Percentiles rank a stretch among this genome's conserved stretches.
Conservation (phyloP, 2,888 invertebrate species). For the Macrophya alboannulata region DNA sequence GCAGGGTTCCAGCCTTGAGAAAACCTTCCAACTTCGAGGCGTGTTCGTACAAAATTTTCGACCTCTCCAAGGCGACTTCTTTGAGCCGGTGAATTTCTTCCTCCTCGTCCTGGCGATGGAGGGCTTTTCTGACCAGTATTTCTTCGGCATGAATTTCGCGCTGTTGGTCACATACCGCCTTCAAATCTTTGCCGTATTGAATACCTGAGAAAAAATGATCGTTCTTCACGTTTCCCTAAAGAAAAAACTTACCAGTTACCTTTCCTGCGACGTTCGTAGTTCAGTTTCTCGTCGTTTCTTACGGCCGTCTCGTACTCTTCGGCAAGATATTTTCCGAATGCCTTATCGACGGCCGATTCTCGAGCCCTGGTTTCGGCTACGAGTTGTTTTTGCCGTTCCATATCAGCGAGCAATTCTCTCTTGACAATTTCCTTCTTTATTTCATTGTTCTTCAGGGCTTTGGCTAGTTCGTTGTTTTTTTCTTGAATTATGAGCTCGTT, state of each 20-base stretch:
- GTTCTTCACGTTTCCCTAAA: neutral
- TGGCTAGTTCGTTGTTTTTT: constrained; percentile 57
- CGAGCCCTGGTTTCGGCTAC: constrained; percentile 62
- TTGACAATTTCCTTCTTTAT: constrained; percentile 52
- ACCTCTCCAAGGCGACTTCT: constrained; percentile 59
- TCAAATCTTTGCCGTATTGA: constrained; percentile 58
- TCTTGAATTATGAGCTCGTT: constrained; percentile 63
- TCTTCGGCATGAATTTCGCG: constrained; percentile 55
- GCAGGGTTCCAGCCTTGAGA: constrained; percentile 49
- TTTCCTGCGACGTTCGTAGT: constrained; percentile 57
- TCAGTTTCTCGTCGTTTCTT: constrained; percentile 56
- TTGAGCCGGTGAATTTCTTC: constrained; percentile 48
- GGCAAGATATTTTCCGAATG: constrained; percentile 63
- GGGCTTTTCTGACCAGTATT: constrained; percentile 56
- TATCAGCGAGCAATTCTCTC: constrained; percentile 62
- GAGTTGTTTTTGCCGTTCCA: constrained; percentile 59
- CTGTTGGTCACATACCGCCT: constrained; percentile 41
- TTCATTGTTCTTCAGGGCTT: neutral
- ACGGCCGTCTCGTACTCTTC: constrained; percentile 60
- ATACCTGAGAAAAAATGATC: constrained; percentile 54
- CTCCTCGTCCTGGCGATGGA: constrained; percentile 32
- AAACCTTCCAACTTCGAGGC: constrained; percentile 55
- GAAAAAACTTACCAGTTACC: constrained; percentile 48
- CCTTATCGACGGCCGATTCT: constrained; percentile 64
- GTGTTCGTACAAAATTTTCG: constrained; percentile 61